These are phyloP conservation scores for Rhyacichthys aspro DNA, from an alignment of 2,797 vertebrate genomes.

Conservation along the genomic window DNA sequence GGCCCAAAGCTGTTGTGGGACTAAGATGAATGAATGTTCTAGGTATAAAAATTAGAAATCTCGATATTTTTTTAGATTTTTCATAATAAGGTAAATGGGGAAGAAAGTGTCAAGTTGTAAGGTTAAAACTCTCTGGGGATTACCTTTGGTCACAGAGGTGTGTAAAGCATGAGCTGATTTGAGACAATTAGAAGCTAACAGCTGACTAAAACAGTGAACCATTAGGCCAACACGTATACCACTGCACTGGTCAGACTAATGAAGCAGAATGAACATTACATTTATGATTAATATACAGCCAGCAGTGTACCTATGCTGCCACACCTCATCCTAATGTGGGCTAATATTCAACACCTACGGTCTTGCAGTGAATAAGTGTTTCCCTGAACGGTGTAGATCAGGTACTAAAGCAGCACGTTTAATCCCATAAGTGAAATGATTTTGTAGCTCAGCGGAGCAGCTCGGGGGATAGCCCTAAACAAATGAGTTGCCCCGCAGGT, in stretches of 20 bases:
- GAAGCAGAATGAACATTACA: background rate
- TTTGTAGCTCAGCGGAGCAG: constrained; percentile 12
- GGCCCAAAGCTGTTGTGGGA: too few species aligned
- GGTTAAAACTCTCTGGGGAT: background rate
- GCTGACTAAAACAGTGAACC: background rate
- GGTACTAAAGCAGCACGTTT: constrained; percentile 12
- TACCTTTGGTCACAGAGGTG: background rate
- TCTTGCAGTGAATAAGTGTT: constrained; percentile 5
- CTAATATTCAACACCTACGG: constrained; percentile 1
- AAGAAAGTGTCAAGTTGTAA: background rate
- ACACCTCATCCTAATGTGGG: constrained; percentile 3
- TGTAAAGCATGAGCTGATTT: constrained; percentile 1
- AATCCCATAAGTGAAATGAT: constrained; percentile 21
- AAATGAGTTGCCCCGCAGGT: constrained; percentile 35
- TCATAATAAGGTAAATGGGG: background rate
- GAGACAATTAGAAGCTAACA: constrained; percentile 4
- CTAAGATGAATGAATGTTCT: too few species aligned
- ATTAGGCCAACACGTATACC: constrained; percentile 1
- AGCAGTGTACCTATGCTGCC: background rate
- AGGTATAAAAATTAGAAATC: too few species aligned
- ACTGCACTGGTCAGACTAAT: constrained; percentile 11
- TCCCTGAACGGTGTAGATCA: background rate
- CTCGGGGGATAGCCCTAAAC: constrained; percentile 13
- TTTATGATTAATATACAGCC: background rate
- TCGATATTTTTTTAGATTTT: too few species aligned